phyloP scores from a whole-genome alignment of 2,888 invertebrate genomes.

The Temnothorax unifasciatus region DNA sequence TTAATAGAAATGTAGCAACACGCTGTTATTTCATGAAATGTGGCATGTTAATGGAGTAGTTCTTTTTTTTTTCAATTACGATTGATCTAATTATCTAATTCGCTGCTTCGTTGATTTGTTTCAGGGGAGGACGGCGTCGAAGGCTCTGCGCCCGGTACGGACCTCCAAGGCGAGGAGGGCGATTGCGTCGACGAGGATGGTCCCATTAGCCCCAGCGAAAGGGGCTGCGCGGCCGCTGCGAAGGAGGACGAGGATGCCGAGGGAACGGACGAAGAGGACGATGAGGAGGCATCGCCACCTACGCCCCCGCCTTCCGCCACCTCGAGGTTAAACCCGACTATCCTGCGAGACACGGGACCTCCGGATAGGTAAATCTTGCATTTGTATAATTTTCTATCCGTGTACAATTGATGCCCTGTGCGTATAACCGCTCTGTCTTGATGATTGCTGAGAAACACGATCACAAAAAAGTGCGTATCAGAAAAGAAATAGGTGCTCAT shows the following conservation, averaged over 20 bases:
- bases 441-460: not conserved
- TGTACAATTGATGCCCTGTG: not conserved
- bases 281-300: constrained; percentile 80
- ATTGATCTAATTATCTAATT: constrained; percentile 19
- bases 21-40: not conserved
- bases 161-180: constrained; percentile 88
- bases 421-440: not conserved
- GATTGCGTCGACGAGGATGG: constrained; percentile 88
- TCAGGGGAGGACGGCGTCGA: constrained; percentile 88
- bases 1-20: not conserved
- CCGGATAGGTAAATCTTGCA: constrained; percentile 78
- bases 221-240: constrained; percentile 86
- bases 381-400: not conserved
- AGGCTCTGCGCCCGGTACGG: constrained; percentile 84
- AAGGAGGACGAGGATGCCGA: constrained; percentile 87
- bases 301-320: constrained; percentile 81
- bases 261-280: constrained; percentile 85
- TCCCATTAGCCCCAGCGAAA: constrained; percentile 87
- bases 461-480: not conserved
- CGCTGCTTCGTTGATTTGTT: not conserved
- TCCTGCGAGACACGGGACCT: constrained; percentile 83
- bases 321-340: constrained; percentile 82
- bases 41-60: constrained; percentile 20
- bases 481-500: not conserved
- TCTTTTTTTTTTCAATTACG: not conserved